Base-by-base conservation (phyloP, 2,888 invertebrate species). In the Lycia hirtaria region DNA sequence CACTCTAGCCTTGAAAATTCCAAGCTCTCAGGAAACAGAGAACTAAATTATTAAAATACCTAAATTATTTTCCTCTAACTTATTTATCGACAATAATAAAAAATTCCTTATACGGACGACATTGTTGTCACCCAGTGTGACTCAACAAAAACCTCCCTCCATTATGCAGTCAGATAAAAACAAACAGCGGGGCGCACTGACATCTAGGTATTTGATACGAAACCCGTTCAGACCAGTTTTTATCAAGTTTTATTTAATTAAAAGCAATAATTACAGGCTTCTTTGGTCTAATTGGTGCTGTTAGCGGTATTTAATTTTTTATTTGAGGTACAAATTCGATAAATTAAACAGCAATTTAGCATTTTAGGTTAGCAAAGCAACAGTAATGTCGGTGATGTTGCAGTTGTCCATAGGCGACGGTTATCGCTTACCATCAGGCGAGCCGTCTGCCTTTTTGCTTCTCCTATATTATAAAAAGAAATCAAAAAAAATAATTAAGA, bases 101-200 rank as follows among this genome's bases (percentile, higher is more conserved):
- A 12, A 19, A n/a, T 19, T 44, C 10, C n/a, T 62, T 65, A 49
- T 64, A 54, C 68, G 64, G 65, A 68, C 66, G 67, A 73, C 74
- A 73, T 74, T 50, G 64, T 41, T 26, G 41, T 70, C 59, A 12
- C 51, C 64, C 73, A 47, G 67, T 58, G 65, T 64, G 50, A 58
- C 55, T 49, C 53, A 44, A 67, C 67, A 82, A 81, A 81, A 79
- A 76, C 79, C n/a, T n/a, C n/a, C n/a, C n/a, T n/a, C n/a, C n/a
- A n/a, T n/a, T n/a, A n/a, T n/a, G n/a, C n/a, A n/a, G n/a, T n/a
- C n/a, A 51, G 45, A 19, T 14, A 17, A 37, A 37, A 19, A 37
- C 19, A 0, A 53, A 33, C 64, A 59, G 58, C 61, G 54, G 60
- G 56, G 67, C 55, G 22, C 62, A 65, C 68, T 70, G 75, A 76